phyloP scores from a whole-genome alignment of 2,888 invertebrate genomes.

The Eupeodes latifasciatus region DNA sequence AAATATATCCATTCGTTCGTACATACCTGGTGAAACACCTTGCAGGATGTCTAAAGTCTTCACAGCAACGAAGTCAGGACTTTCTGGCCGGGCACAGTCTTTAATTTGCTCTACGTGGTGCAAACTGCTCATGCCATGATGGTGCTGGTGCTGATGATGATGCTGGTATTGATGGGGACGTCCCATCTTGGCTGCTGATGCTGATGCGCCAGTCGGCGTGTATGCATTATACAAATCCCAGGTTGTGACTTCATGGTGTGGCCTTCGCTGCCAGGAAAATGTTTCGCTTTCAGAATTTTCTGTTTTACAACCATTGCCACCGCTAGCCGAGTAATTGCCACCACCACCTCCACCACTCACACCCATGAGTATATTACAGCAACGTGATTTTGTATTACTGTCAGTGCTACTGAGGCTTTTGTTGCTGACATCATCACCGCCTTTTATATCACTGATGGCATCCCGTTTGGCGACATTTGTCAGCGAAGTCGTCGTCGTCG shows the following conservation, averaged over 20 bases:
- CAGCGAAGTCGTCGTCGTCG: conserved; percentile 11
- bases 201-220: conserved; percentile 41
- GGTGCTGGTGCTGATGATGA: conserved; percentile 77
- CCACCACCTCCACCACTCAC: conserved; percentile 22
- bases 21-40: conserved; percentile 83
- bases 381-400: conserved; percentile 78
- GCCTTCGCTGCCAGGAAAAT: conserved; percentile 70
- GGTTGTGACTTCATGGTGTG: conserved; percentile 65
- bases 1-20: neutral
- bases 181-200: conserved; percentile 63
- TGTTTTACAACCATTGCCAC: conserved; percentile 48
- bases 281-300: conserved; percentile 60
- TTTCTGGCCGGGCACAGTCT: conserved; percentile 72
- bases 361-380: conserved; percentile 81
- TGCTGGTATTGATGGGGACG: conserved; percentile 78
- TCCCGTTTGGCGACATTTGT: conserved; percentile 64
- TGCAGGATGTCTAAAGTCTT: conserved; percentile 83
- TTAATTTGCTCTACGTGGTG: conserved; percentile 72
- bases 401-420: conserved; percentile 78
- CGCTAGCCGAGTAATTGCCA: neutral
- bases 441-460: conserved; percentile 47
- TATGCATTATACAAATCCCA: conserved; percentile 73
- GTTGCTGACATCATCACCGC: conserved; percentile 74
- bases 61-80: conserved; percentile 82
- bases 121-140: conserved; percentile 76